A percentile compares a stretch with the other conserved stretches of the same genome.
Evolutionary conservation across 1,140 invertebrate species (phyloP).

Genomic region (Zaprionus africanus): DNA sequence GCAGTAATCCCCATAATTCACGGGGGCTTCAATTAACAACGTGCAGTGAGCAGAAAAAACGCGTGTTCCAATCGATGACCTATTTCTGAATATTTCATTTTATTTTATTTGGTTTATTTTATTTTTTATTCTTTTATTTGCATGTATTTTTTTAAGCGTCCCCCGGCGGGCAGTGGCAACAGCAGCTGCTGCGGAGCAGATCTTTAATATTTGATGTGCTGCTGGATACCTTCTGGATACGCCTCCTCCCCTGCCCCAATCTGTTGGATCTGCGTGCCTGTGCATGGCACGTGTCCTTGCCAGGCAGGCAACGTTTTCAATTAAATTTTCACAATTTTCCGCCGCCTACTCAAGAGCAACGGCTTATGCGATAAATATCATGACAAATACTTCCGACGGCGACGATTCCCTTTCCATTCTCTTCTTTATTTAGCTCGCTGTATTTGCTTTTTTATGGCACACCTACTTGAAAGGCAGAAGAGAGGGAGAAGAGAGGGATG

Average conservation of each 20-base stretch:
- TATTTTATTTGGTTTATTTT: slow-evolving; percentile 9
- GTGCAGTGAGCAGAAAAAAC: background rate
- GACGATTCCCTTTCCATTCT: slow-evolving; percentile 29
- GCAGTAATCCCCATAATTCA: slow-evolving; percentile 13
- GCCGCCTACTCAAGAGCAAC: slow-evolving; percentile 51
- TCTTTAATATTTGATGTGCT: slow-evolving; percentile 71
- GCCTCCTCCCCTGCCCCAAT: background rate
- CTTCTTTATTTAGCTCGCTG: background rate
- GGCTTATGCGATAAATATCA: slow-evolving; percentile 80
- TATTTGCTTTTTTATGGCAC: slow-evolving; percentile 30
- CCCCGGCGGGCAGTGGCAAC: slow-evolving; percentile 10
- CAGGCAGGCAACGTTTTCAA: slow-evolving; percentile 63
- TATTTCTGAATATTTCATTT: slow-evolving; percentile 21
- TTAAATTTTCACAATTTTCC: slow-evolving; percentile 81
- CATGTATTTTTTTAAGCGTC: slow-evolving; percentile 20
- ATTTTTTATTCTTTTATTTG: slow-evolving; percentile 41
- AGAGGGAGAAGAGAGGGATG: background rate
- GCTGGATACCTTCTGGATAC: slow-evolving; percentile 10
- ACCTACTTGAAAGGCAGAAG: slow-evolving; percentile 27
- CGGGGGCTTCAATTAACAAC: slow-evolving; percentile 18
- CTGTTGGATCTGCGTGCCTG: background rate
- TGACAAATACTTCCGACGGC: slow-evolving; percentile 73
- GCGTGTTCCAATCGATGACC: slow-evolving; percentile 41
- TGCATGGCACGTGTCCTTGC: slow-evolving; percentile 43
- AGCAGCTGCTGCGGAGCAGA: slow-evolving; percentile 51